Base-by-base conservation (phyloP, 2,797 vertebrate genomes). In the Basileuterus tristriatus region DNA sequence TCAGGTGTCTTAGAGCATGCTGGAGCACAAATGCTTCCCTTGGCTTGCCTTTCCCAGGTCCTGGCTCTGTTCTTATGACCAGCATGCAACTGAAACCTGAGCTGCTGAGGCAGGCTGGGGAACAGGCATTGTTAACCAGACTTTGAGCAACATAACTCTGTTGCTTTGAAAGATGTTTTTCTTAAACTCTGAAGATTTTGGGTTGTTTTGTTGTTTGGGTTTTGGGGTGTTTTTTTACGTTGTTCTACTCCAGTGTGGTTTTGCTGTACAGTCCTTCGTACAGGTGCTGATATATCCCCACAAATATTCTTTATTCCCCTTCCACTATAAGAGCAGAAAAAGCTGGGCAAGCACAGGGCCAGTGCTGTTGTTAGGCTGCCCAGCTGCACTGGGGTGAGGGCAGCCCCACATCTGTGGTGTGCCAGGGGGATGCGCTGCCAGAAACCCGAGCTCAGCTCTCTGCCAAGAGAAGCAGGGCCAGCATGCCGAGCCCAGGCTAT, bases 391-490 rank as follows among this genome's bases (percentile, higher is more conserved):
- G 6, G 83, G 77, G 83, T 1, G 30, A 92, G 90, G 82, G 89
- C 89, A 92, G 83, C 91, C 70, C 92, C 82, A 80, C 84, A 83
- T 95, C 90, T 94, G 94, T 27, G 30, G 1, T 86, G 85, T 94
- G 96, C 95, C 85, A 80, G 80, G 55, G 50, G 50, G 72, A 85
- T n/a, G 84, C 3, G 0, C 44, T 88, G 92, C 92, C 92, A 93
- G 87, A 19, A 91, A 43, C 13, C 0, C 0, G 52, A 46, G 65
- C 63, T 79, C 32, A 52, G 74, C 46, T 12, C 55, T 68, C 55
- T 96, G 96, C 94, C 96, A 96, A 86, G 69, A 65, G 70, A 50
- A 94, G 85, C 37, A 10, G 86, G 84, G 93, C 95, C 94, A 97
- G 94, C 62, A 0, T 7, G 1, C 83, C 4, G 67, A 95, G 83